Evolutionary conservation across 2,113 vertebrate species (phyloP), one percentile per base, ranked within the genome.

Genomic region (Ictalurus punctatus): DNA sequence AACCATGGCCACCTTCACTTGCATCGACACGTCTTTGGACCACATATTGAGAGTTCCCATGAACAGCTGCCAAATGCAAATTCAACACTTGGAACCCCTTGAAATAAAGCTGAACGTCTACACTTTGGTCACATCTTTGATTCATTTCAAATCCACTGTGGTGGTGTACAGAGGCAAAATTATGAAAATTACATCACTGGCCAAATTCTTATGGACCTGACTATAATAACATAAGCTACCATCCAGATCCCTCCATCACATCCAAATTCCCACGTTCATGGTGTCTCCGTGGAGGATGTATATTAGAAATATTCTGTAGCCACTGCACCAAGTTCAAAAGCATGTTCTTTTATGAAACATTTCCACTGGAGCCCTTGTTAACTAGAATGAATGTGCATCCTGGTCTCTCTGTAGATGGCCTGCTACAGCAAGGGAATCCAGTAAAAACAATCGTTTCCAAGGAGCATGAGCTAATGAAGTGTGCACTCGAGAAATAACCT

Each of bases 401-500:
- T 59, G 79, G 16, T 44, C 58, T 79, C 30, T 78, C 86, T 89
- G 44, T 65, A 65, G 54, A 84, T 54, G 52, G 85, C 63, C 23
- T n/a, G 79, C 82, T 23, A 78, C 71, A 56, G 58, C 14, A 63
- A 88, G 74, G 81, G 88, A 84, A 67, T 84, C 84, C 71, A 85
- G 34, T 44, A 86, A 88, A 90, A 58, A 59, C 44, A 48, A 83
- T 21, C 54, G n/a, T 87, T 89, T 86, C 80, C 84, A 79, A 84
- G 78, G 10, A 84, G 80, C 34, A 40, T 0, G 54, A 83, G 92
- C 95, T 95, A 95, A 95, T 95, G 94, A 95, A 94, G 92, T 92
- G 92, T 92, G 93, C 90, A 90, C 89, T 88, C 90, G 91, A 94
- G 92, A 94, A 94, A 95, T 94, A 94, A 94, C 94, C 93, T 94